Conservation (phyloP, 2,113 vertebrate genomes). For the Copsychus sechellarum region DNA sequence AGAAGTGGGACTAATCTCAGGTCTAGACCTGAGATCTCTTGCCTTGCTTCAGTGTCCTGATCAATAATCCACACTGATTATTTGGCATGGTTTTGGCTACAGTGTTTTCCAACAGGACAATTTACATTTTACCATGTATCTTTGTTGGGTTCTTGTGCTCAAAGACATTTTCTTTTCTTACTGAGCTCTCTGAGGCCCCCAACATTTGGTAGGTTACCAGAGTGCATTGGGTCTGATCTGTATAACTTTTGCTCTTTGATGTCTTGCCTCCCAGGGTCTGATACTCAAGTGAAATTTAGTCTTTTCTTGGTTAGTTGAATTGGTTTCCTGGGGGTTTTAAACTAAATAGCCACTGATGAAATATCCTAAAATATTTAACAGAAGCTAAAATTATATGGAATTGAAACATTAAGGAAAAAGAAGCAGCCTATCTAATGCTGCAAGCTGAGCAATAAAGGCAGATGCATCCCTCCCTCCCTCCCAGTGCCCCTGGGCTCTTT, state of each 20-base stretch:
- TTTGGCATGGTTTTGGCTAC: neutral
- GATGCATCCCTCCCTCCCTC: neutral
- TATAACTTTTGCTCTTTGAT: neutral
- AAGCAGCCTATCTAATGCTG: neutral
- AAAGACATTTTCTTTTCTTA: neutral
- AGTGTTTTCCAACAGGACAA: neutral
- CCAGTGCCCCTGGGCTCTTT: neutral
- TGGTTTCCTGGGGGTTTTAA: neutral
- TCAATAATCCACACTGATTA: neutral
- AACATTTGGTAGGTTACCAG: neutral
- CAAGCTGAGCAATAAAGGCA: neutral
- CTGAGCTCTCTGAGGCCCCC: neutral
- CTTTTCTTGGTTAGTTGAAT: constrained; percentile 12
- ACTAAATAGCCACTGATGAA: neutral
- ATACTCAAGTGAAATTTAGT: neutral
- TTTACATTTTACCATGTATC: neutral
- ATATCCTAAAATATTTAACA: neutral
- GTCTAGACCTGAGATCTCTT: neutral
- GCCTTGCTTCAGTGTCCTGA: neutral
- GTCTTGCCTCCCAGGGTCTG: constrained; percentile 13
- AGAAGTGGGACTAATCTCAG: too few species aligned
- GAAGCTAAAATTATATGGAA: constrained; percentile 10
- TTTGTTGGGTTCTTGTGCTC: neutral
- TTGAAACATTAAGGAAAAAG: neutral
- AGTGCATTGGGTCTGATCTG: neutral